These are phyloP conservation scores for Cygnus olor DNA, from an alignment of 2,797 vertebrate genomes.

Conservation along the genomic window DNA sequence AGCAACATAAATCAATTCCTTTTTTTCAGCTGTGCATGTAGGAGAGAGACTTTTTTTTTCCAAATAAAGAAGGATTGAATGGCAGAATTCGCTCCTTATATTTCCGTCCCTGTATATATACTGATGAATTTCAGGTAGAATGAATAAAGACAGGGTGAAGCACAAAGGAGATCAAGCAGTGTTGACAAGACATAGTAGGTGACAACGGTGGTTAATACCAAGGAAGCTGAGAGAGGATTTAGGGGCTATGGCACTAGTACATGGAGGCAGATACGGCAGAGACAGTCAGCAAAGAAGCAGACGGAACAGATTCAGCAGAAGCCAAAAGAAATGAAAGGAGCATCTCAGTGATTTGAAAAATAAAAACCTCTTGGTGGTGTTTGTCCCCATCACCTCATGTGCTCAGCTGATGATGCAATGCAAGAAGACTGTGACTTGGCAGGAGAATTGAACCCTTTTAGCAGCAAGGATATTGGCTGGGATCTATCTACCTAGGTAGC, in stretches of 20 bases:
- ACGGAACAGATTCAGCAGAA: background rate
- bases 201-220: conserved; percentile 51
- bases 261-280: background rate
- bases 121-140: conserved; percentile 56
- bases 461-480: background rate
- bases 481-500: background rate
- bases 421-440: background rate
- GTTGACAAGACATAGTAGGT: conserved; percentile 51
- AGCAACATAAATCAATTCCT: conserved; percentile 23
- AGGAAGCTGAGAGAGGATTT: conserved; percentile 29
- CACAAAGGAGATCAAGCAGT: conserved; percentile 18
- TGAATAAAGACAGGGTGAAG: conserved; percentile 28
- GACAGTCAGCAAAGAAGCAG: background rate
- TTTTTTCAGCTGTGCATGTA: background rate
- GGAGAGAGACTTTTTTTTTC: background rate
- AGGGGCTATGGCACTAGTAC: background rate
- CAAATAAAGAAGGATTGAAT: background rate
- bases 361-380: background rate
- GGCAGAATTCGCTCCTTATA: background rate
- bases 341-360: background rate
- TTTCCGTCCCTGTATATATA: background rate
- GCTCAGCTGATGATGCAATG: background rate
- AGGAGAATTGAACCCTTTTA: background rate
- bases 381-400: background rate
- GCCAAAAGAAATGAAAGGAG: background rate